Percentiles rank a stretch among this genome's conserved stretches.
Conservation (phyloP, 2,888 invertebrate genomes). For the Torymus texanus region DNA sequence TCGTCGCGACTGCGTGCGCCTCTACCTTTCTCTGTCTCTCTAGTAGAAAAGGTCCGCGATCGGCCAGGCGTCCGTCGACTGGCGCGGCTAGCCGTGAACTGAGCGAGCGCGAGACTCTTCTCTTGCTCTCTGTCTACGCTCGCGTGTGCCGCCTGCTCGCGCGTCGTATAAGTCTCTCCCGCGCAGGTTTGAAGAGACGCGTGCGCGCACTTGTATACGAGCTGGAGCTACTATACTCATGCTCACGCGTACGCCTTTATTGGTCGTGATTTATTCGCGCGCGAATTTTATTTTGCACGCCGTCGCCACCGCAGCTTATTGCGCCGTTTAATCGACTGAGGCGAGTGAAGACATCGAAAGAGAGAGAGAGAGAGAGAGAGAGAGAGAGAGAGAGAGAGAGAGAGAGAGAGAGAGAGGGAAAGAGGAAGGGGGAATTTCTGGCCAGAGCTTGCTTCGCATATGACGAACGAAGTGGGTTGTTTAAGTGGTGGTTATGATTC, state of each 20-base stretch:
- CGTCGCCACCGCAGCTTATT: too few relatives aligned
- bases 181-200: neutral
- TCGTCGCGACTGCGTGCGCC: neutral
- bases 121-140: constrained; percentile 60
- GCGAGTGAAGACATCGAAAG: too few relatives aligned
- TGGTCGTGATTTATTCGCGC: neutral
- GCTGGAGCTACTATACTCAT: neutral
- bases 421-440: too few relatives aligned
- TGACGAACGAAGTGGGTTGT: too few relatives aligned
- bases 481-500: too few relatives aligned
- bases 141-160: constrained; percentile 6
- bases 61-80: constrained; percentile 64
- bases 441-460: too few relatives aligned
- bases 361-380: too few relatives aligned
- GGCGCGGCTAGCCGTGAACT: constrained; percentile 69
- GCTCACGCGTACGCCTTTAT: neutral
- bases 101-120: constrained; percentile 48
- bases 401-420: too few relatives aligned
- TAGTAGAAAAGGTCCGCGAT: constrained; percentile 63
- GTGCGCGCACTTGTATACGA: too few relatives aligned
- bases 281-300: neutral
- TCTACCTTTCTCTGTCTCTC: too few relatives aligned
- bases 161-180: constrained; percentile 1
- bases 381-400: too few relatives aligned
- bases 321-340: too few relatives aligned